A percentile compares a stretch with the other conserved stretches of the same genome.
Evolutionary conservation across 2,797 vertebrate species (phyloP).

Genomic region (Aulostomus chinensis): DNA sequence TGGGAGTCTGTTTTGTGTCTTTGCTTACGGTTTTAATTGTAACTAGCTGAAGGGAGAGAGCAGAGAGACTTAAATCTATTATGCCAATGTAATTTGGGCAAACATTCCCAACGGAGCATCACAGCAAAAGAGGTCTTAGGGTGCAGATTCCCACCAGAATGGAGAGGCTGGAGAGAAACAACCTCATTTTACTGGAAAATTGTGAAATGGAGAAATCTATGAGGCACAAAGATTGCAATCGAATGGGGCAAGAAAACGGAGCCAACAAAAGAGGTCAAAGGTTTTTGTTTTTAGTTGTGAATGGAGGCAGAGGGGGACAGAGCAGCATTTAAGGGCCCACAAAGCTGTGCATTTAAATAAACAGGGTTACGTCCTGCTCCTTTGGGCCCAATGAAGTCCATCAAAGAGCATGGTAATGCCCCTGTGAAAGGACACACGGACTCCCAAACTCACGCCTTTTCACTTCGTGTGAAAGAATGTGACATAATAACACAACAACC

Average conservation of each 20-base stretch:
- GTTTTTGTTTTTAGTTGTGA: constrained; percentile 76
- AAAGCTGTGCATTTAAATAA: constrained; percentile 81
- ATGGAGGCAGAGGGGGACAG: constrained; percentile 73
- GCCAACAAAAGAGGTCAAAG: constrained; percentile 78
- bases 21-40: constrained; percentile 66
- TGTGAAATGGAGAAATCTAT: constrained; percentile 65
- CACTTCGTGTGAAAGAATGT: constrained; percentile 78
- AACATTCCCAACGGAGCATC: constrained; percentile 58
- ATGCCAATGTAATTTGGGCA: constrained; percentile 58
- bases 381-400: constrained; percentile 77
- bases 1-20: constrained; percentile 60
- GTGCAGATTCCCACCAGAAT: constrained; percentile 71
- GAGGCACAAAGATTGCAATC: constrained; percentile 62
- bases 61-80: constrained; percentile 69
- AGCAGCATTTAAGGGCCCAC: constrained; percentile 77
- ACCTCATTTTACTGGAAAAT: constrained; percentile 67
- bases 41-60: constrained; percentile 57
- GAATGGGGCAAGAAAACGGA: constrained; percentile 58
- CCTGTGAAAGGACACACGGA: constrained; percentile 71
- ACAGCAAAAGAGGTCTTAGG: constrained; percentile 35
- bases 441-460: constrained; percentile 70
- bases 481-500: constrained; percentile 65
- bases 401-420: constrained; percentile 82
- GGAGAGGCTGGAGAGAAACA: constrained; percentile 36
- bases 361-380: constrained; percentile 77